A percentile compares a stretch with the other conserved stretches of the same genome.
These are phyloP conservation scores for Pantala flavescens DNA, from an alignment of 1,140 invertebrate genomes.

Conservation along the genomic window DNA sequence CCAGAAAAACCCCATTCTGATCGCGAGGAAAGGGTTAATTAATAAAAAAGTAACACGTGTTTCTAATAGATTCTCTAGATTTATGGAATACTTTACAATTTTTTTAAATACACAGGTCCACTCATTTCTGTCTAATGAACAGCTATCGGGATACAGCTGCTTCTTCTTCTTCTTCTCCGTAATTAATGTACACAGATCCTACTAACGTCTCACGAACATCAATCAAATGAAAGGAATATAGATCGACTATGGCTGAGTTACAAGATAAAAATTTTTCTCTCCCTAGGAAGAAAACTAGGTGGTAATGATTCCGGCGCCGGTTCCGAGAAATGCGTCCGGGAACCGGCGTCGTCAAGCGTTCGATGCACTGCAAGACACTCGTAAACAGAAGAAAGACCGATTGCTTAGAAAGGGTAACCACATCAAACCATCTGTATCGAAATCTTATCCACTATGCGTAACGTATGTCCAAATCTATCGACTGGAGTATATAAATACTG, in stretches of 20 bases:
- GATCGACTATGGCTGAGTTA: background rate
- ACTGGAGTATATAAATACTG: too few species aligned
- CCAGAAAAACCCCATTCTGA: background rate
- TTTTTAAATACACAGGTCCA: slow-evolving; percentile 5
- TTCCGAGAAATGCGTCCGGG: too few species aligned
- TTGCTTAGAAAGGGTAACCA: too few species aligned
- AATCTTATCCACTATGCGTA: too few species aligned
- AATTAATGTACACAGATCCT: slow-evolving; percentile 7
- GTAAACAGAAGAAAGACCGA: too few species aligned
- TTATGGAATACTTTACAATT: slow-evolving; percentile 8
- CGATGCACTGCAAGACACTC: too few species aligned
- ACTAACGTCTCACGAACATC: background rate
- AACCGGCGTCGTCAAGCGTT: too few species aligned
- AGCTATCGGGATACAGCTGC: background rate
- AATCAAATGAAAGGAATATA: slow-evolving; percentile 6
- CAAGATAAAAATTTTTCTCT: background rate
- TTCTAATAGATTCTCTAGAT: slow-evolving; percentile 10
- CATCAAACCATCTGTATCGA: too few species aligned
- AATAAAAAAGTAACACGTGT: background rate
- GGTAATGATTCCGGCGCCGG: background rate
- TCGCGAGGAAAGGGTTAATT: background rate
- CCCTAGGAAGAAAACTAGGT: background rate
- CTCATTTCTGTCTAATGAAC: slow-evolving; percentile 2
- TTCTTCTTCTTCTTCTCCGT: background rate
- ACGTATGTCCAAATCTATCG: too few species aligned